Evolutionary conservation across 2,113 vertebrate genomes (phyloP), one percentile per base, ranked within the genome.

Genomic region (Urocolius indicus): DNA sequence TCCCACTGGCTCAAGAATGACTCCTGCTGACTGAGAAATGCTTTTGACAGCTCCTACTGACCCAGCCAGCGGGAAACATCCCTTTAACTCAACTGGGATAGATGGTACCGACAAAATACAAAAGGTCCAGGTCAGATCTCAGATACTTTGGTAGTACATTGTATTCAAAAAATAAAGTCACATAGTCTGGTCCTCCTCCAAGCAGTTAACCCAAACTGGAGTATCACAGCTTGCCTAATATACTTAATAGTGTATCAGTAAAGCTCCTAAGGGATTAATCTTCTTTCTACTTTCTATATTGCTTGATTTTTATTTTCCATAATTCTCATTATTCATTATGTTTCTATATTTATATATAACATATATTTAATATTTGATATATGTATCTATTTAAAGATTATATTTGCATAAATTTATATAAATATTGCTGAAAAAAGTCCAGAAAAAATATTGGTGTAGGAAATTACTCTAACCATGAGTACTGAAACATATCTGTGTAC

Each of bases 11-110:
- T 96, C 80, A 89, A 71, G 86, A 95, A 96, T 78, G 68, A 75
- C 92, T 94, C 94, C 93, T 96, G 92, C 94, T 96, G 96, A 93
- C 93, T 92, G 72, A 95, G 92, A 96, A 95, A 94, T 78, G 72
- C 69, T 93, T 93, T 82, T 95, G 95, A 93, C 94, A 93, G 92
- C 73, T 94, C 57, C 76, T 86, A 75, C 92, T 92, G 94, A 94
- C 90, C 88, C 26, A 63, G 41, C n/a, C 90, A 87, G 90, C 72
- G 51, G 79, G 96, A 92, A 95, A 86, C 58, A 81, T 54, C 48
- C 32, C 69, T 95, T 96, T 94, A 92, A 72, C 79, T 95, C 90
- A 81, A 63, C 57, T 78, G 88, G 83, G 69, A 78, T 87, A 90
- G 93, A 90, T 57, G 68, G 61, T 78, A 84, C 48, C 9, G 2